A percentile compares a stretch with the other conserved stretches of the same genome.
phyloP scores from a whole-genome alignment of 2,113 vertebrate species.

The Sclerurus mexicanus region DNA sequence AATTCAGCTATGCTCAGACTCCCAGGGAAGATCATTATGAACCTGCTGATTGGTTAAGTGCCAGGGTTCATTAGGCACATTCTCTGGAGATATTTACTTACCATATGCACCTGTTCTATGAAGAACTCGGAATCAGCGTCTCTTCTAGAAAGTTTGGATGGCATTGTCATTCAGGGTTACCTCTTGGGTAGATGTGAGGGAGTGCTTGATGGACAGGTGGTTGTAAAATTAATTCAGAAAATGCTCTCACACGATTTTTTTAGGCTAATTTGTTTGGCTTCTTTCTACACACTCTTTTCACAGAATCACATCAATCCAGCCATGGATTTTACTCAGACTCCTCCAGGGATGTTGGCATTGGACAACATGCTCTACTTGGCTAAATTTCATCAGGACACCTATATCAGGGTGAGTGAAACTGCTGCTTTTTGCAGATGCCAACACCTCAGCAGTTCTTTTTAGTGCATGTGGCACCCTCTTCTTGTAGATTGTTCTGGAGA shows the following conservation, averaged over 20 bases:
- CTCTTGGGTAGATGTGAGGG: not conserved
- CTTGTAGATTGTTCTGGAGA: constrained; percentile 92
- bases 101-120: not conserved
- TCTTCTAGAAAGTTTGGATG: not conserved
- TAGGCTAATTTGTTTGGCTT: not conserved
- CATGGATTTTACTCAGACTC: constrained; percentile 95
- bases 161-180: not conserved
- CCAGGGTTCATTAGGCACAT: not conserved
- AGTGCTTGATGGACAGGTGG: not conserved
- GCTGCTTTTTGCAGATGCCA: not conserved
- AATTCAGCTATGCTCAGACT: not conserved
- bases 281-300: not conserved
- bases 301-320: constrained; percentile 98
- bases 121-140: not conserved
- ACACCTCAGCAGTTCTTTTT: not conserved
- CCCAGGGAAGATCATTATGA: not conserved
- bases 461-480: not conserved
- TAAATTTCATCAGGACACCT: constrained; percentile 94
- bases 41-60: not conserved
- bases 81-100: not conserved
- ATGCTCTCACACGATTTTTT: not conserved
- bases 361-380: constrained; percentile 99
- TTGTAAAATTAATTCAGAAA: not conserved
- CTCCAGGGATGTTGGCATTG: constrained; percentile 94
- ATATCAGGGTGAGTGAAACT: constrained; percentile 84